Evolutionary conservation across 2,797 vertebrate species (phyloP).

Genomic region (Dendrocincla fuliginosa): DNA sequence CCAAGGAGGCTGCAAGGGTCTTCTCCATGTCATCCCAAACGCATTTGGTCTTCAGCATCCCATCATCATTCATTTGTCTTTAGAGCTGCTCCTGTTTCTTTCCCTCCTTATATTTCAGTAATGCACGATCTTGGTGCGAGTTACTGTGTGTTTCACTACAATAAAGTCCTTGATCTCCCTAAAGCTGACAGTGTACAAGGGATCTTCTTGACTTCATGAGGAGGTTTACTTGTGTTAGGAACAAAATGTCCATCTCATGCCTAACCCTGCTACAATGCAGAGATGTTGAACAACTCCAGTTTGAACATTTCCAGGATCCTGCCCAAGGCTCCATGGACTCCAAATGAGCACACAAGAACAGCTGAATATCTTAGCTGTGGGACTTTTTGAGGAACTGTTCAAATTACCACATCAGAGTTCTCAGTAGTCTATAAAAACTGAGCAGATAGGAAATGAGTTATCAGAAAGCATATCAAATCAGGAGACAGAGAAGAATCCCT

Average conservation of each 20-base stretch:
- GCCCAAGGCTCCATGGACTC: not conserved
- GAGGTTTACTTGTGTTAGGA: not conserved
- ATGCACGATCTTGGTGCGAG: too few relatives aligned
- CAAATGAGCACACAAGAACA: not conserved
- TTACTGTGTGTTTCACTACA: not conserved
- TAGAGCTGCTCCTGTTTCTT: not conserved
- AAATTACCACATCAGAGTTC: slow-evolving; percentile 39
- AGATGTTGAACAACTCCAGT: not conserved
- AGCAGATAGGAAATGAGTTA: slow-evolving; percentile 61
- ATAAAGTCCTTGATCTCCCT: not conserved
- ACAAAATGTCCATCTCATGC: not conserved
- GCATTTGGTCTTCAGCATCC: not conserved
- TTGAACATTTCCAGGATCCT: not conserved
- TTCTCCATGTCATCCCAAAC: not conserved
- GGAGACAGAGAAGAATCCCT: not conserved
- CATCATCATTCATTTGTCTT: rapidly evolving
- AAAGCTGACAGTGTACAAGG: rapidly evolving
- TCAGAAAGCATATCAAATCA: slow-evolving; percentile 13
- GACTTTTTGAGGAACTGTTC: slow-evolving; percentile 65
- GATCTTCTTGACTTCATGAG: not conserved
- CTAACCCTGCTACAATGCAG: rapidly evolving
- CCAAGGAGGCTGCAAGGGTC: not conserved
- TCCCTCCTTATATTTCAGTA: not conserved
- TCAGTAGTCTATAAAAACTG: slow-evolving; percentile 41
- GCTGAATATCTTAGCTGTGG: not conserved